Evolutionary conservation across 2,113 vertebrate species (phyloP).

Genomic region (Vimba vimba): DNA sequence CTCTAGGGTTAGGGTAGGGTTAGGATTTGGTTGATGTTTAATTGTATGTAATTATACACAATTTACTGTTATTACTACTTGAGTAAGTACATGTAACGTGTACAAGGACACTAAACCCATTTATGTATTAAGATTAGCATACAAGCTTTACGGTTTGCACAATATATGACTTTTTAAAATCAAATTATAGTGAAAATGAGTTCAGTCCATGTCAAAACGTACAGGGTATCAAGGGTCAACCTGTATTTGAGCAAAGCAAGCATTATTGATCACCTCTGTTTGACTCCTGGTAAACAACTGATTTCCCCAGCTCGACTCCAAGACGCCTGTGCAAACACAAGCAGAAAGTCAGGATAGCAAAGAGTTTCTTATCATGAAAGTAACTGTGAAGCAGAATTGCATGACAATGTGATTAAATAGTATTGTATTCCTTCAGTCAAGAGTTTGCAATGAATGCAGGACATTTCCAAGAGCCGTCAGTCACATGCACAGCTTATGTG

Average conservation of each 20-base stretch:
- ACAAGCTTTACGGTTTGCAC: no score
- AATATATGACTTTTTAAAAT: no score
- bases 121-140: no score
- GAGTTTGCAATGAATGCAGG: background rate
- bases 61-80: no score
- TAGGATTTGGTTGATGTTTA: no score
- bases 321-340: slow-evolving; percentile 80
- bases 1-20: no score
- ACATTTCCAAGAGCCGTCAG: background rate
- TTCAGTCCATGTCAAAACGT: background rate
- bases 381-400: background rate
- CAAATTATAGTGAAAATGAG: no score
- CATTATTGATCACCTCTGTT: slow-evolving; percentile 85
- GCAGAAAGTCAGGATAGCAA: background rate
- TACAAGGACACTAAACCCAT: no score
- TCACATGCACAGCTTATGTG: slow-evolving; percentile 12
- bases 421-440: background rate
- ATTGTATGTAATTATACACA: no score
- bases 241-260: background rate
- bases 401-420: background rate
- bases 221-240: background rate
- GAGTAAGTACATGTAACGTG: no score
- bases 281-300: slow-evolving; percentile 94
- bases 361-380: background rate
- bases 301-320: slow-evolving; percentile 94